A percentile compares a stretch with the other conserved stretches of the same genome.
Conservation (phyloP, 1,140 invertebrate genomes). For the Neodiprion virginianus region DNA sequence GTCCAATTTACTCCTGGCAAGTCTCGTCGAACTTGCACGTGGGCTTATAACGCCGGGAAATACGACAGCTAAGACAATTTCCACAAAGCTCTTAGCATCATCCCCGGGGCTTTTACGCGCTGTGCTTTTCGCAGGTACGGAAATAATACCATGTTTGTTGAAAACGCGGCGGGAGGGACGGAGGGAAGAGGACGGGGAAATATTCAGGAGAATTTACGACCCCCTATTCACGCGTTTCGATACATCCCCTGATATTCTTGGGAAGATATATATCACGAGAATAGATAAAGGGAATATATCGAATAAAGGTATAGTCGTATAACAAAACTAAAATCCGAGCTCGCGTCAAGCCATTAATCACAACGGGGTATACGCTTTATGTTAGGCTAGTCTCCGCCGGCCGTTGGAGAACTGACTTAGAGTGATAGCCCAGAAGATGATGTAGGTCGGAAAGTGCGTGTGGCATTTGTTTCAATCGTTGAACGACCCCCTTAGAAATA, state of each 20-base stretch:
- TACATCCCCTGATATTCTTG: slow-evolving; percentile 5
- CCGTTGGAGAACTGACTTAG: background rate
- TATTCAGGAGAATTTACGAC: background rate
- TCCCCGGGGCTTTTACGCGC: too few relatives aligned
- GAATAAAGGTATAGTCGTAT: slow-evolving; percentile 5
- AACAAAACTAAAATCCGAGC: slow-evolving; percentile 5
- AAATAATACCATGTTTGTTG: background rate
- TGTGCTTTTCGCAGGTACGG: too few relatives aligned
- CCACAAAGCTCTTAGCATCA: too few relatives aligned
- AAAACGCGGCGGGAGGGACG: background rate
- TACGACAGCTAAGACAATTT: too few relatives aligned
- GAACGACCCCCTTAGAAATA: background rate
- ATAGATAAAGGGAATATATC: slow-evolving; percentile 5
- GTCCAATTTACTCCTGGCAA: background rate
- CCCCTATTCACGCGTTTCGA: background rate
- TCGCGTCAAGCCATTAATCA: slow-evolving; percentile 7
- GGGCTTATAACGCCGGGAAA: background rate
- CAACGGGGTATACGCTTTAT: background rate
- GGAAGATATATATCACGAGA: background rate
- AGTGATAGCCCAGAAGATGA: slow-evolving; percentile 5
- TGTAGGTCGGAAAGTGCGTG: background rate
- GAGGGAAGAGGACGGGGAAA: background rate
- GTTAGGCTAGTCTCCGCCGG: slow-evolving; percentile 6
- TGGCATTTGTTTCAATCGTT: slow-evolving; percentile 5
- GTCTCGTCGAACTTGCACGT: too few relatives aligned